Percentiles rank a stretch among this genome's conserved stretches.
phyloP scores from a whole-genome alignment of 2,888 invertebrate species.

The Lasius platythorax region DNA sequence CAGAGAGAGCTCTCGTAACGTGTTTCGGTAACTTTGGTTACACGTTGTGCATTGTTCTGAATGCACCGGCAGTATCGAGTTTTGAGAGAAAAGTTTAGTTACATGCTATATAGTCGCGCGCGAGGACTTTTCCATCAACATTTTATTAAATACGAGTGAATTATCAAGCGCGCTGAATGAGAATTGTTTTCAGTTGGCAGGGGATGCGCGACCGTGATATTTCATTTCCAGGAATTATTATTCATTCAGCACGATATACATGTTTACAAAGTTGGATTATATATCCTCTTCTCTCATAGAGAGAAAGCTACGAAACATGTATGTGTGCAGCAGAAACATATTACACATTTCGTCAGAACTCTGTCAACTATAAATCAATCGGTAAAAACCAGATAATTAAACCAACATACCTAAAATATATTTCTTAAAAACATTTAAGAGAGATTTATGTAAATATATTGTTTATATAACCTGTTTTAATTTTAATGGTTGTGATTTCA shows the following conservation, averaged over 20 bases:
- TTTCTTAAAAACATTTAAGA: neutral
- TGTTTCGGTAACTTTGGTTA: constrained; percentile 41
- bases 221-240: constrained; percentile 39
- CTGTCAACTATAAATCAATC: constrained; percentile 15
- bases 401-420: neutral
- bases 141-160: constrained; percentile 49
- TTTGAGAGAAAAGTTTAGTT: constrained; percentile 28
- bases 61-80: constrained; percentile 16
- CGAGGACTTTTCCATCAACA: constrained; percentile 30
- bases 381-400: neutral
- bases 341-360: neutral
- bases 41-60: constrained; percentile 24
- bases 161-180: constrained; percentile 41
- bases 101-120: neutral
- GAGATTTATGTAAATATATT: neutral
- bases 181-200: constrained; percentile 37
- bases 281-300: neutral
- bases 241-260: constrained; percentile 23
- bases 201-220: constrained; percentile 30
- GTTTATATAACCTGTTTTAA: neutral
- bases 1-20: neutral
- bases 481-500: neutral
- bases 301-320: neutral
- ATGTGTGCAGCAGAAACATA: neutral
- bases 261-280: constrained; percentile 39